Conservation (phyloP, 30 jellyfish, hydroid and myxozoan species). For the Mastigias papua region DNA sequence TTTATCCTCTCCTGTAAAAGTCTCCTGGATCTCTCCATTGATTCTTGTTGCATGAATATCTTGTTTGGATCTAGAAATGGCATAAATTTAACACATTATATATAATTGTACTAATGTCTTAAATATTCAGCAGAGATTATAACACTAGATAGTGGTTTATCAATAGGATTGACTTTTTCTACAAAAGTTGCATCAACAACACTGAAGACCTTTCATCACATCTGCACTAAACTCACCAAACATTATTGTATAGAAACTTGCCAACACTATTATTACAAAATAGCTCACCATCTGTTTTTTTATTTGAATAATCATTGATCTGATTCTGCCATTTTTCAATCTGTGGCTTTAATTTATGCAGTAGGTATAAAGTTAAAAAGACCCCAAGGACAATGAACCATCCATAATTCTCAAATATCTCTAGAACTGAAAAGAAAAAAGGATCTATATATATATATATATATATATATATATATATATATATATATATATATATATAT, state of each 20-base stretch:
- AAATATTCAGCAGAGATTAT: too few species aligned
- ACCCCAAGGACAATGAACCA: slow-evolving; percentile 50
- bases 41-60: slow-evolving; percentile 70
- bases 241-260: too few species aligned
- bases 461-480: too few species aligned
- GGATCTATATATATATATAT: too few species aligned
- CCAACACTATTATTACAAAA: too few species aligned
- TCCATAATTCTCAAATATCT: slow-evolving; percentile 60
- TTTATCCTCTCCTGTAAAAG: slow-evolving; percentile 69
- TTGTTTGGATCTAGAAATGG: slow-evolving; percentile 78
- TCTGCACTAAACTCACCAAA: too few species aligned
- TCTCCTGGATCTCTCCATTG: slow-evolving; percentile 84
- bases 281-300: slow-evolving; percentile 53
- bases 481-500: too few species aligned
- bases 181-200: too few species aligned
- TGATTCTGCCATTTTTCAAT: slow-evolving; percentile 48
- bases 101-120: background rate
- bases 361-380: background rate
- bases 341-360: slow-evolving; percentile 35
- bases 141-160: too few species aligned
- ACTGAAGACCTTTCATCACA: too few species aligned
- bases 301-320: slow-evolving; percentile 33
- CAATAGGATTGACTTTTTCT: too few species aligned
- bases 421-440: slow-evolving; percentile 26
- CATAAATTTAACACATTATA: background rate